These are phyloP conservation scores for Isurus oxyrinchus DNA, from an alignment of 2,113 vertebrate species.

Conservation along the genomic window DNA sequence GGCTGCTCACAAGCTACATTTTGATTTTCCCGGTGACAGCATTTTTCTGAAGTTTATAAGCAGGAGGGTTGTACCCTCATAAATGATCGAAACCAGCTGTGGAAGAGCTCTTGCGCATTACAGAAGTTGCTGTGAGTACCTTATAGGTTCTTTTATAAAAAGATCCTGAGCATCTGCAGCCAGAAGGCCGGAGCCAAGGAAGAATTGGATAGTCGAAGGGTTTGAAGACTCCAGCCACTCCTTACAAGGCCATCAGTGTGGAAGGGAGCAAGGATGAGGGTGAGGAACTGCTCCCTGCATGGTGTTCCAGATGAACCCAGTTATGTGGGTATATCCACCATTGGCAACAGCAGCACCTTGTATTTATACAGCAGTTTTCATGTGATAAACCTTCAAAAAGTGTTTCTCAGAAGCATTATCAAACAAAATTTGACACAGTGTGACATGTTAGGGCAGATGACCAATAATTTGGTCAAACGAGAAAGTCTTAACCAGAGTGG, in stretches of 20 bases:
- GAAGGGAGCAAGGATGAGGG: background rate
- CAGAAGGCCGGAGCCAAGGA: background rate
- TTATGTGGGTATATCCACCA: background rate
- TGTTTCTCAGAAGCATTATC: background rate
- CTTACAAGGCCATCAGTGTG: background rate
- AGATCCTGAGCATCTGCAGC: background rate
- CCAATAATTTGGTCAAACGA: background rate
- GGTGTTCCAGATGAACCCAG: background rate
- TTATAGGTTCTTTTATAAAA: background rate
- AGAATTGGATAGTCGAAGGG: background rate
- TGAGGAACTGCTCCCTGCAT: background rate
- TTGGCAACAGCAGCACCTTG: background rate
- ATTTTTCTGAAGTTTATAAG: background rate
- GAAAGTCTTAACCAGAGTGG: too few species aligned
- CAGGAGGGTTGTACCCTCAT: background rate
- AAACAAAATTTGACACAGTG: background rate
- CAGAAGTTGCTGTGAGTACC: background rate
- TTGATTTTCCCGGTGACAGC: background rate
- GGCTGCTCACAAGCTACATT: background rate
- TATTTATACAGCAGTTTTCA: background rate
- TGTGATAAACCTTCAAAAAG: background rate
- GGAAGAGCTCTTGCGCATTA: background rate
- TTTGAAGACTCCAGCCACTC: background rate
- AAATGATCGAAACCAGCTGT: background rate
- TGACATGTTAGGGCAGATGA: background rate